These are phyloP conservation scores for Sander lucioperca DNA, from an alignment of 2,113 vertebrate species.

Conservation along the genomic window DNA sequence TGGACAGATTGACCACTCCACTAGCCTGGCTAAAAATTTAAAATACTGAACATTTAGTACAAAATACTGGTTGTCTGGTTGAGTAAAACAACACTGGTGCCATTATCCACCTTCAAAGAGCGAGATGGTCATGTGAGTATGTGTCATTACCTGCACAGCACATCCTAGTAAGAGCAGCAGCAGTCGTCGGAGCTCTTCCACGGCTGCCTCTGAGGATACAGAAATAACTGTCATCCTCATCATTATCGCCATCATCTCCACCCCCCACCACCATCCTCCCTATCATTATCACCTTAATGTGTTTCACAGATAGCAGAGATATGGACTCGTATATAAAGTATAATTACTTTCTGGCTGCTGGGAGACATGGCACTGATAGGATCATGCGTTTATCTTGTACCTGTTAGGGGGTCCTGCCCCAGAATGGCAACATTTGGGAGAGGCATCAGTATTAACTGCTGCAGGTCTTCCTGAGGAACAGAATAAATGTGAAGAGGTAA, in stretches of 20 bases:
- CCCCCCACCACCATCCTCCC: slow-evolving; percentile 22
- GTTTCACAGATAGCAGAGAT: slow-evolving; percentile 64
- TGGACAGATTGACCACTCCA: not conserved
- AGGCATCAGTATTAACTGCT: slow-evolving; percentile 89
- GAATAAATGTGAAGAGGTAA: slow-evolving; percentile 30
- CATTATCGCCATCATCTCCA: slow-evolving; percentile 51
- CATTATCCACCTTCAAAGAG: slow-evolving; percentile 12
- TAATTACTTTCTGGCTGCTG: slow-evolving; percentile 63
- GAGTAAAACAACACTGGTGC: not conserved
- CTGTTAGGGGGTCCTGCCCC: slow-evolving; percentile 90
- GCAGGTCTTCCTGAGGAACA: slow-evolving; percentile 87
- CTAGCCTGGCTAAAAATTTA: not conserved
- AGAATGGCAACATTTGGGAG: slow-evolving; percentile 89
- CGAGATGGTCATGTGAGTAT: slow-evolving; percentile 19
- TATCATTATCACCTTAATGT: slow-evolving; percentile 69
- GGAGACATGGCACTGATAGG: slow-evolving; percentile 56
- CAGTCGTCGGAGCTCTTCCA: slow-evolving; percentile 87
- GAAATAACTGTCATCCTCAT: slow-evolving; percentile 57
- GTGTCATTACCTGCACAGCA: slow-evolving; percentile 88
- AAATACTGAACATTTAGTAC: not conserved
- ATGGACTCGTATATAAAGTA: slow-evolving; percentile 55
- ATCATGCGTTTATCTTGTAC: slow-evolving; percentile 77
- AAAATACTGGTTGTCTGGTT: not conserved
- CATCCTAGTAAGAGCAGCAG: slow-evolving; percentile 89
- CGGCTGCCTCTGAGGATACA: slow-evolving; percentile 84